Evolutionary conservation across 2,888 invertebrate genomes (phyloP).

Genomic region (Sarcophaga caerulescens): DNA sequence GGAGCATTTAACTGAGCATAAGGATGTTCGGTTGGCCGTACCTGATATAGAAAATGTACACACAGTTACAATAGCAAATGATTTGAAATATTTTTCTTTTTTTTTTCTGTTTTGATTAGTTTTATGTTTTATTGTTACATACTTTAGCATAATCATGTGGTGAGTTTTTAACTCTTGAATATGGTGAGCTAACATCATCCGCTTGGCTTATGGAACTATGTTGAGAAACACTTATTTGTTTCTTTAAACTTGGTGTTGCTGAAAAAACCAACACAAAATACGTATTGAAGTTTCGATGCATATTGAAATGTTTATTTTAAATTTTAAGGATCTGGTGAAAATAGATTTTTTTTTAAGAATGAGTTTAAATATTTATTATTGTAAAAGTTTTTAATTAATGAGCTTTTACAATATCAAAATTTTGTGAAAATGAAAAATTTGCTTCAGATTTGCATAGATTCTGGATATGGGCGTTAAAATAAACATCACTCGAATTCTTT

Average conservation of each 20-base stretch:
- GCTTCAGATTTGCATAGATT: too few species aligned
- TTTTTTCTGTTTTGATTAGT: background rate
- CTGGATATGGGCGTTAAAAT: too few species aligned
- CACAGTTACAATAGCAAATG: too few species aligned
- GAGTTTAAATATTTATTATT: too few species aligned
- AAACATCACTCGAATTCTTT: too few species aligned
- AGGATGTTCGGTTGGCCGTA: slow-evolving; percentile 80
- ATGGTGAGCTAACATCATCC: slow-evolving; percentile 84
- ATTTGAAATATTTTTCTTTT: too few species aligned
- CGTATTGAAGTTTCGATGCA: background rate
- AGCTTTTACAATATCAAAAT: too few species aligned
- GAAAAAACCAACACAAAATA: background rate
- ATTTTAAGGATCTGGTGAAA: too few species aligned
- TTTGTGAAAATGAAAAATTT: too few species aligned
- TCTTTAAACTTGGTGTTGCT: slow-evolving; percentile 80
- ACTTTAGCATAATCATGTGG: slow-evolving; percentile 86
- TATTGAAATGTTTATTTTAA: background rate
- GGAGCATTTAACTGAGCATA: slow-evolving; percentile 80
- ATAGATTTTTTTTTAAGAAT: too few species aligned
- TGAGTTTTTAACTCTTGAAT: slow-evolving; percentile 85
- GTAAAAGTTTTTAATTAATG: too few species aligned
- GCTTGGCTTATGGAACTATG: slow-evolving; percentile 84
- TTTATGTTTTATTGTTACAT: slow-evolving; percentile 1
- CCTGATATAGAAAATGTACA: slow-evolving; percentile 64
- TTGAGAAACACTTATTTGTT: slow-evolving; percentile 83